Conservation (phyloP, 2,888 invertebrate genomes). For the Acanthosepion pharaonis region DNA sequence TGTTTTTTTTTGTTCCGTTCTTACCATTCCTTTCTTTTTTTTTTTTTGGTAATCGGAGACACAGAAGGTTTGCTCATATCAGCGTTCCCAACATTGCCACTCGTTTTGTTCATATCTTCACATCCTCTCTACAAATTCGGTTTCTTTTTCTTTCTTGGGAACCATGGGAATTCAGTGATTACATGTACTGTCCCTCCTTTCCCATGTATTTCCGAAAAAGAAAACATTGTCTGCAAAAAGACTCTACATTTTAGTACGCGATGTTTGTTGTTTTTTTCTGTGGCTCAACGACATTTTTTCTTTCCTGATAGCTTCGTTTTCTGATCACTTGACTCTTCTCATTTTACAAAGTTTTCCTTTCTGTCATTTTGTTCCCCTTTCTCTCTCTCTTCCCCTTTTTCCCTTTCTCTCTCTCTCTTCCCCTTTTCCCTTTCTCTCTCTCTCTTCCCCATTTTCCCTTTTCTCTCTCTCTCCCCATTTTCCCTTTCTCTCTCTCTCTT, state of each 20-base stretch:
- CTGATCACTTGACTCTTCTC: not conserved
- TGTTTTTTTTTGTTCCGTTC: not conserved
- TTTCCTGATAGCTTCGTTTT: not conserved
- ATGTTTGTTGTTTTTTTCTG: not conserved
- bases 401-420: not conserved
- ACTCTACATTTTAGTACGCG: not conserved
- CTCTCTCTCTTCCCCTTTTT: not conserved
- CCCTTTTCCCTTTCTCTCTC: not conserved
- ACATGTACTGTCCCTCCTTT: not conserved
- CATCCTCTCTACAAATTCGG: not conserved
- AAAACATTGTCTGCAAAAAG: constrained; percentile 18
- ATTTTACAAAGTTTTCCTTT: too few species aligned
- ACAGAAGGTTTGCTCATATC: not conserved
- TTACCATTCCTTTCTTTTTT: not conserved
- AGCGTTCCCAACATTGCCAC: not conserved
- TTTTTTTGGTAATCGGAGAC: not conserved
- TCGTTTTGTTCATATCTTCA: not conserved
- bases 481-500: not conserved
- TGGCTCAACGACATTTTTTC: too few species aligned
- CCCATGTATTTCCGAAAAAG: not conserved
- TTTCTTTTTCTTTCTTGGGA: not conserved
- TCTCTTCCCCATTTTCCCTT: not conserved
- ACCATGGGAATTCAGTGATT: not conserved
- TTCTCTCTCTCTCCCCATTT: not conserved
- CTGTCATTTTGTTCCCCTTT: not conserved